phyloP scores from a whole-genome alignment of 2,113 vertebrate species.

The Coryphaenoides rupestris region DNA sequence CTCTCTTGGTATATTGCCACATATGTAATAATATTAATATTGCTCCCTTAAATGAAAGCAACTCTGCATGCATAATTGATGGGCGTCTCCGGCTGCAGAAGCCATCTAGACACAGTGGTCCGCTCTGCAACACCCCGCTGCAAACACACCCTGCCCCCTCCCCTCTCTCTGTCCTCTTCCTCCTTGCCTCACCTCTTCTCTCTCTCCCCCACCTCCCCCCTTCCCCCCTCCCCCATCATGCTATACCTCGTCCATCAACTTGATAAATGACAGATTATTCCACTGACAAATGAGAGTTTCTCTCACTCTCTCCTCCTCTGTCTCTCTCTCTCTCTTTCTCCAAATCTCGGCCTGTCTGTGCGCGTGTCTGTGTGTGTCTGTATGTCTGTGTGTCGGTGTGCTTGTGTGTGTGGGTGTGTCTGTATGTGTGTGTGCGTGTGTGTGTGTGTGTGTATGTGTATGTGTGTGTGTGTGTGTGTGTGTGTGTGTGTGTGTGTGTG shows the following conservation, averaged over 20 bases:
- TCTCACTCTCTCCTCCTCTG: constrained; percentile 26
- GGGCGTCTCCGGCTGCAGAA: constrained; percentile 54
- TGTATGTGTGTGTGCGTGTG: not conserved
- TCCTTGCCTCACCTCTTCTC: constrained; percentile 13
- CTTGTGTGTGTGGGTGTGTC: too few species aligned
- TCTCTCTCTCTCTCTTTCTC: constrained; percentile 34
- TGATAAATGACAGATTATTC: constrained; percentile 77
- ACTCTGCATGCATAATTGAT: constrained; percentile 76
- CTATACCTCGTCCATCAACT: constrained; percentile 57
- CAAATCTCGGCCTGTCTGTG: not conserved
- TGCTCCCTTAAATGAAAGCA: constrained; percentile 64
- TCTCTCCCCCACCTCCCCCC: constrained; percentile 28
- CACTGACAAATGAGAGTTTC: constrained; percentile 69
- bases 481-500: constrained; percentile 3
- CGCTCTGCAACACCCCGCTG: constrained; percentile 25
- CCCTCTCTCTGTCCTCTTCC: not conserved
- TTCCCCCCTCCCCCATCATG: constrained; percentile 31
- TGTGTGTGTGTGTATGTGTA: not conserved
- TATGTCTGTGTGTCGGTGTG: too few species aligned
- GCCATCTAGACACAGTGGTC: constrained; percentile 63
- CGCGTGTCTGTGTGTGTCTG: constrained; percentile 4
- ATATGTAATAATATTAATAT: constrained; percentile 75
- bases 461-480: not conserved
- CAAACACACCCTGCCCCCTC: not conserved
- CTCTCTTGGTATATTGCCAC: constrained; percentile 46